Evolutionary conservation across 2,797 vertebrate genomes (phyloP), one percentile per base, ranked within the genome.

Genomic region (Octomys mimax): DNA sequence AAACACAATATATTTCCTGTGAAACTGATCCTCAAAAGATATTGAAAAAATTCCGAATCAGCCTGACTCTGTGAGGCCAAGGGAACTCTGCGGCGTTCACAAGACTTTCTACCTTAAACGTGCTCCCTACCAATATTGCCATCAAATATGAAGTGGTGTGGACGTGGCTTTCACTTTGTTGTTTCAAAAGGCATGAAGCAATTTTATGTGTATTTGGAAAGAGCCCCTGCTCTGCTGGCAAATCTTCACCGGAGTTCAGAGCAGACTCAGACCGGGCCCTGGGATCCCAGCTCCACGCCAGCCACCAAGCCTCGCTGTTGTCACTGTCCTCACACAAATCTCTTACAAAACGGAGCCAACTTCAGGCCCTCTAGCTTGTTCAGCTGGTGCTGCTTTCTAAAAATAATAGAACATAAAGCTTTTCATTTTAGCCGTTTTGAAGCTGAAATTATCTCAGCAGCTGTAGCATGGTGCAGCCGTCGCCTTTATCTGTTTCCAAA

Each of bases 221-320:
- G 81, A 82, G 36, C 0, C 3, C 9, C 49, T 14, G 8, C 52
- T 14, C 54, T 0, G 0, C 6, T 46, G n/a, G 13, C 36, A 52
- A 61, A 33, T 90, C 77, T 13, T 22, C 36, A 22, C 5, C 2
- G 24, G 8, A 31, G 5, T 26, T 61, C 36, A 18, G 3, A 16
- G 12, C 18, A 46, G 33, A 54, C 19, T 0, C 0, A 13, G 11
- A 28, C 49, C 14, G 13, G 57, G 11, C 28, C 31, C 31, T 33
- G 2, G 52, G 22, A 52, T 14, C 46, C 24, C 77, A 54, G 24
- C 2, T 19, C 8, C 49, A 46, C 5, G 13, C 1, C 24, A 24
- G 12, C 49, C 5, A 0, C 33, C 5, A 26, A 61, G 21, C 0
- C 4, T 19, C 59, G 71, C 14, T 4, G 7, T 54, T 24, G 24